Conservation (phyloP, 2,888 invertebrate genomes). For the Cephonodes hylas region DNA sequence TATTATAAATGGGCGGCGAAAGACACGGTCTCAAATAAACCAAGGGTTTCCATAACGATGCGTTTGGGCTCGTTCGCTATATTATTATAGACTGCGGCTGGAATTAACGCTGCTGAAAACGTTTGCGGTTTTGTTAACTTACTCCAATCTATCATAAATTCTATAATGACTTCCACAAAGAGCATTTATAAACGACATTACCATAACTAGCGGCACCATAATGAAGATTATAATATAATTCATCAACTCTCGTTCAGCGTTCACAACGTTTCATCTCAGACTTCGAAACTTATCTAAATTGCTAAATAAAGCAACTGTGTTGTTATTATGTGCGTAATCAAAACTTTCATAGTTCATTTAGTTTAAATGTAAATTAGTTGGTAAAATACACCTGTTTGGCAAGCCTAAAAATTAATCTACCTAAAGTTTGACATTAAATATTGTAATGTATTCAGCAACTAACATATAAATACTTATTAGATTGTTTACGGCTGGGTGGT, state of each 20-base stretch:
- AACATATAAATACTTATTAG: neutral
- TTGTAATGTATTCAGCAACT: neutral
- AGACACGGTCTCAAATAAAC: slow-evolving; percentile 45
- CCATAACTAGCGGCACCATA: neutral
- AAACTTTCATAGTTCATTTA: slow-evolving; percentile 17
- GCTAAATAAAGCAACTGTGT: neutral
- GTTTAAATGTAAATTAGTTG: slow-evolving; percentile 16
- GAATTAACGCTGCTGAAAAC: neutral
- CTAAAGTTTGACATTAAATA: neutral
- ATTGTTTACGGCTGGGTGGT: neutral
- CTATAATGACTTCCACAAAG: neutral
- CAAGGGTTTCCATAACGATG: slow-evolving; percentile 31
- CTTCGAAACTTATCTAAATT: neutral
- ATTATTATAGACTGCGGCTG: neutral
- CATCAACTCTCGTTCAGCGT: neutral
- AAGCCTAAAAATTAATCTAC: neutral
- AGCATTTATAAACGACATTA: neutral
- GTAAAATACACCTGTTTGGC: neutral
- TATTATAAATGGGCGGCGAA: slow-evolving; percentile 59
- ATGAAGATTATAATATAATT: neutral
- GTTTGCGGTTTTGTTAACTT: neutral
- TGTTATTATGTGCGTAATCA: neutral
- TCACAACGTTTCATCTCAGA: slow-evolving; percentile 18
- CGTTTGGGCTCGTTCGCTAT: slow-evolving; percentile 28
- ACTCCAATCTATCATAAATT: neutral